Percentiles rank a stretch among this genome's conserved stretches.
These are phyloP conservation scores for Silvanus unidentatus DNA, from an alignment of 2,888 invertebrate genomes.

Conservation along the genomic window DNA sequence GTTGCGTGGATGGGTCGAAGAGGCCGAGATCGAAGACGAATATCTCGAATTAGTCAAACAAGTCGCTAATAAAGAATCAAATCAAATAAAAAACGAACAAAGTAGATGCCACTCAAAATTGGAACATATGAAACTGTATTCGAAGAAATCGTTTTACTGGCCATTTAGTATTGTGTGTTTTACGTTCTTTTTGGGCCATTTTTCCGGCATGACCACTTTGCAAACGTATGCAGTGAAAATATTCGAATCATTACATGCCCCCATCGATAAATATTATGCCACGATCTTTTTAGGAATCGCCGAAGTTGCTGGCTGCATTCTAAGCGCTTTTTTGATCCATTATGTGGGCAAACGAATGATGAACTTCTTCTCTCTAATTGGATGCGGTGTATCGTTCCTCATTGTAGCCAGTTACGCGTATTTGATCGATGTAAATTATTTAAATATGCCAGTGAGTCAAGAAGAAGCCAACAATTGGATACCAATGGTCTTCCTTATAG, in stretches of 20 bases:
- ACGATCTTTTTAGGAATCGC: slow-evolving; percentile 66
- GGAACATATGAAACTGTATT: slow-evolving; percentile 44
- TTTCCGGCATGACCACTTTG: slow-evolving; percentile 69
- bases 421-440: slow-evolving; percentile 25
- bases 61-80: slow-evolving; percentile 13
- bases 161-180: slow-evolving; percentile 63
- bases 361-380: slow-evolving; percentile 60
- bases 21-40: slow-evolving; percentile 57
- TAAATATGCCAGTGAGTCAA: slow-evolving; percentile 12
- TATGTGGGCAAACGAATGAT: slow-evolving; percentile 68
- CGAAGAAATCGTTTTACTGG: slow-evolving; percentile 57
- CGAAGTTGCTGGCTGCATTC: slow-evolving; percentile 60
- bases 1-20: slow-evolving; percentile 71
- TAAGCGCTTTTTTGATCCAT: slow-evolving; percentile 64
- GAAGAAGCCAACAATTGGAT: slow-evolving; percentile 54
- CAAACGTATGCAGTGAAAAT: slow-evolving; percentile 71
- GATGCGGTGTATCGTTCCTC: slow-evolving; percentile 60
- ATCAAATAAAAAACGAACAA: not conserved
- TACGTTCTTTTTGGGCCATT: slow-evolving; percentile 68
- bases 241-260: slow-evolving; percentile 64
- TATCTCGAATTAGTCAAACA: slow-evolving; percentile 48
- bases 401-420: slow-evolving; percentile 55
- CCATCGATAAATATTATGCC: slow-evolving; percentile 70
- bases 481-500: slow-evolving; percentile 60
- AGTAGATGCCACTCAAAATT: not conserved